phyloP scores from a whole-genome alignment of 2,888 invertebrate species.

The Sialis fuliginosa region DNA sequence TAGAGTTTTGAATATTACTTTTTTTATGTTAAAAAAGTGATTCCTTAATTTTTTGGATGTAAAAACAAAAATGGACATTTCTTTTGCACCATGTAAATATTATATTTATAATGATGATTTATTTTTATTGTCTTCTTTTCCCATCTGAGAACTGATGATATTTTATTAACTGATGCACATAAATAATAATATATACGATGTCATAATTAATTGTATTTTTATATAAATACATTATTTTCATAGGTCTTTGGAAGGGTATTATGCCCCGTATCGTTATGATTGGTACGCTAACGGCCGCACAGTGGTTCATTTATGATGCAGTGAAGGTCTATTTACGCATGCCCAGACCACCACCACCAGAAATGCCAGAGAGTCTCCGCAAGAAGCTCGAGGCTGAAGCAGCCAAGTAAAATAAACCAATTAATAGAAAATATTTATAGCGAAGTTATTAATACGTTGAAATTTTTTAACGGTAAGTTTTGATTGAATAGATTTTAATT shows the following conservation, averaged over 20 bases:
- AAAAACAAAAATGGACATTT: too few relatives aligned
- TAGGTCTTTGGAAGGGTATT: conserved; percentile 75
- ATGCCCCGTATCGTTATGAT: conserved; percentile 91
- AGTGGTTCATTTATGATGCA: conserved; percentile 97
- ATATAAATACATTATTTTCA: conserved; percentile 8
- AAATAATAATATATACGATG: too few relatives aligned
- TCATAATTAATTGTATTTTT: too few relatives aligned
- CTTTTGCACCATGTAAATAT: conserved; percentile 26
- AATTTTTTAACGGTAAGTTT: too few relatives aligned
- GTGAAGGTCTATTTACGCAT: conserved; percentile 72
- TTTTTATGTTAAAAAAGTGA: too few relatives aligned
- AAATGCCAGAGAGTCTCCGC: conserved; percentile 85
- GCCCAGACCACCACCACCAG: conserved; percentile 91
- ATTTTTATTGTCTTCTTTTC: neutral
- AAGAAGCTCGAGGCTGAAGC: conserved; percentile 39
- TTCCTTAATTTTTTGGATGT: too few relatives aligned
- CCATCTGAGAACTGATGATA: neutral
- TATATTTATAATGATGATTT: neutral
- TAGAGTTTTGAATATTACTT: too few relatives aligned
- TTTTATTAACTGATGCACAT: too few relatives aligned
- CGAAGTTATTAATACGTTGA: too few relatives aligned
- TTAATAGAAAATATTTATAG: too few relatives aligned
- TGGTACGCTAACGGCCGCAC: conserved; percentile 85
- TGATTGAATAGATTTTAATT: too few relatives aligned
- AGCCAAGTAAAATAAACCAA: neutral